phyloP scores from a whole-genome alignment of 2,113 vertebrate genomes.

The human region GRCh38 chr3:175257001-175257500 shows the following conservation, averaged over 20 bases:
- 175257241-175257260: neutral
- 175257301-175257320: neutral
- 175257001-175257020: constrained; percentile 16
- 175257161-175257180: neutral
- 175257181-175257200: neutral
- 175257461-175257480: neutral
- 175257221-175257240: neutral
- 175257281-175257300: neutral
- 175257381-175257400: neutral
- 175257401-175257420: neutral
- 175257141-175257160: neutral
- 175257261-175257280: neutral
- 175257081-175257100: constrained; percentile 70
- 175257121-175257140: constrained; percentile 14
- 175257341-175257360: neutral
- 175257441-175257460: neutral
- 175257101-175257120: constrained; percentile 59
- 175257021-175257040: constrained; percentile 63
- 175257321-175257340: neutral
- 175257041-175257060: constrained; percentile 42
- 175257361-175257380: neutral
- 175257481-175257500: neutral
- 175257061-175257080: constrained; percentile 71
- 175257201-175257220: neutral
- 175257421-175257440: too few species aligned